Evolutionary conservation across 2,797 vertebrate species (phyloP).

Genomic region (Notamacropus eugenii): DNA sequence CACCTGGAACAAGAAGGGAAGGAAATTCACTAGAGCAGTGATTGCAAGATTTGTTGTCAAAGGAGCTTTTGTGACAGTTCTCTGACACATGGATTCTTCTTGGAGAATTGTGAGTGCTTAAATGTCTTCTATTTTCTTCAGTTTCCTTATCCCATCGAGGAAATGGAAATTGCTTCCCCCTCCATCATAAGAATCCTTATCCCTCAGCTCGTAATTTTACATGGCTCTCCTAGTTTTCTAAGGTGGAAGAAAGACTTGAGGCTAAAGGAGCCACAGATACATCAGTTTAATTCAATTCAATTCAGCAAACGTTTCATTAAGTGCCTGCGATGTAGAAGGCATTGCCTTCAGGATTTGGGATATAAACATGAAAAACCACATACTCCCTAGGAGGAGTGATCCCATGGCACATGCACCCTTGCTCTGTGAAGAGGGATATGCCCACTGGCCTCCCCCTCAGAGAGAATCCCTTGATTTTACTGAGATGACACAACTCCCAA

Average conservation of each 20-base stretch:
- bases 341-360: background rate
- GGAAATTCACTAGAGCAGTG: conserved; percentile 48
- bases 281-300: background rate
- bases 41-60: conserved; percentile 52
- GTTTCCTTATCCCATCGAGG: conserved; percentile 20
- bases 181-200: background rate
- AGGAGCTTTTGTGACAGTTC: conserved; percentile 53
- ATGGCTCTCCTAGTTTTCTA: conserved; percentile 11
- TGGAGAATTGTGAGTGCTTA: conserved; percentile 30
- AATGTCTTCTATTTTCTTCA: background rate
- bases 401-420: background rate
- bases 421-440: background rate
- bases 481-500: background rate
- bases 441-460: background rate
- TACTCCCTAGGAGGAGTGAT: background rate
- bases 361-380: background rate
- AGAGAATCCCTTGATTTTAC: background rate
- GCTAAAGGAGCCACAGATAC: background rate
- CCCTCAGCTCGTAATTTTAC: background rate
- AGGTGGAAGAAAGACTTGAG: conserved; percentile 4
- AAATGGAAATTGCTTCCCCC: conserved; percentile 35
- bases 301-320: background rate
- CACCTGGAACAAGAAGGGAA: conserved; percentile 29
- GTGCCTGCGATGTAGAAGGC: background rate
- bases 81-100: background rate